Evolutionary conservation across 1,140 invertebrate species (phyloP), one percentile per base, ranked within the genome.

Genomic region (Neuroterus valhalla): DNA sequence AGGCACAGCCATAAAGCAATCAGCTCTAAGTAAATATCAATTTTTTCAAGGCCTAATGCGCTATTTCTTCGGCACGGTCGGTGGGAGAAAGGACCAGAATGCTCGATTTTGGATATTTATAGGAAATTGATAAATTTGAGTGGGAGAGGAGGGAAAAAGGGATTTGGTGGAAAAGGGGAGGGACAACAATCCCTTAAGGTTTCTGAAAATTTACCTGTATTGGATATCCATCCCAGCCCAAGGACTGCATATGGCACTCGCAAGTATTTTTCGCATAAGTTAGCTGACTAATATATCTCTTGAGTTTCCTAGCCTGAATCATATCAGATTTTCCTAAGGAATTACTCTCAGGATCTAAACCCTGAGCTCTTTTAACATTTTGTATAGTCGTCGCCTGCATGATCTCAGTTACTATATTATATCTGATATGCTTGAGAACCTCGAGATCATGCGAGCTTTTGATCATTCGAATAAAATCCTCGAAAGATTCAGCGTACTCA

Each of bases 331-430:
- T 90, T 46, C 86, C 83, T 66, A 90, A 79, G 1, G 84, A 92
- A 90, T 79, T 93, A 89, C 91, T 93, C 71, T 95, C 94, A 72
- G 93, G 89, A 89, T 96, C 95, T 17, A 96, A 91, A 44, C 94
- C 95, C 91, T 96, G 95, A 11, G 95, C 93, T 81, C 95, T 92
- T 89, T 97, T 97, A 66, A 97, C 91, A 86, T 96, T 97, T 89
- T 97, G 96, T 71, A 97, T 92, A 2, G 96, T 96, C 45, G 96
- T 97, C 0, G 96, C 96, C 91, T 98, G 96, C 95, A 98, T 97
- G 77, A 98, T 95, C 91, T 97, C 96, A 26, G 94, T 96, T 1
- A 97, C 94, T 76, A 98, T 96, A 82, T 96, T 96, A 78, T 95
- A 96, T 72, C 95, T 95, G 79, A 97, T 95, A 82, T 95, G 93